Evolutionary conservation across 2,888 invertebrate genomes (phyloP).

Genomic region (Lepetodrilus schrolli): DNA sequence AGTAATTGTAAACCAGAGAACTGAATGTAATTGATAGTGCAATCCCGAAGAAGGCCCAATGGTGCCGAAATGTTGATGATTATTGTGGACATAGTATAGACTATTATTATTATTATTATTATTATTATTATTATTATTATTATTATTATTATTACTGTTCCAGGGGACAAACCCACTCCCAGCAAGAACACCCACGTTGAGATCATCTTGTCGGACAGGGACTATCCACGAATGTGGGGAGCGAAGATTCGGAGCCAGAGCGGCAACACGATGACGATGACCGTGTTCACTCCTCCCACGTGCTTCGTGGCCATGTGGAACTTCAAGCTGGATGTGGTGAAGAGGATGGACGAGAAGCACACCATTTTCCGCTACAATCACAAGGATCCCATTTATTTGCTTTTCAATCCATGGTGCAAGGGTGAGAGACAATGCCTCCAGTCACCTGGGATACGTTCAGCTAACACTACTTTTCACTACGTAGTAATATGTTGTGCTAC

Average conservation of each 20-base stretch:
- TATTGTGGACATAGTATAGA: too few relatives aligned
- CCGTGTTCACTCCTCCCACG: conserved; percentile 56
- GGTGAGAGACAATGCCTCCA: too few relatives aligned
- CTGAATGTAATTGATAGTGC: too few relatives aligned
- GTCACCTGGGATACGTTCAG: too few relatives aligned
- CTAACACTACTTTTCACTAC: too few relatives aligned
- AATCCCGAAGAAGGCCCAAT: too few relatives aligned
- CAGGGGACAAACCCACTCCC: conserved; percentile 55
- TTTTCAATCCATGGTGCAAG: conserved; percentile 93
- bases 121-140: too few relatives aligned
- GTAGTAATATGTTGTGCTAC: too few relatives aligned
- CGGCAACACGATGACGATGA: conserved; percentile 43
- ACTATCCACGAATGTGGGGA: conserved; percentile 56
- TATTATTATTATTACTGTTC: too few relatives aligned
- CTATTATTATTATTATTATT: too few relatives aligned
- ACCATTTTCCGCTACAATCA: conserved; percentile 47
- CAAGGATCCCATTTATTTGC: conserved; percentile 81
- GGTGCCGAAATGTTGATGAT: too few relatives aligned
- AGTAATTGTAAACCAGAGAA: too few relatives aligned
- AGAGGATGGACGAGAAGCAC: conserved; percentile 38
- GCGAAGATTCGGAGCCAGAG: conserved; percentile 45
- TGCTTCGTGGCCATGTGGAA: conserved; percentile 64
- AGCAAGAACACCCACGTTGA: conserved; percentile 59
- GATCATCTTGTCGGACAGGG: conserved; percentile 58
- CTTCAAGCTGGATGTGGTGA: conserved; percentile 53